Evolutionary conservation across 2,113 vertebrate species (phyloP).

Genomic region (Agelaius phoeniceus): DNA sequence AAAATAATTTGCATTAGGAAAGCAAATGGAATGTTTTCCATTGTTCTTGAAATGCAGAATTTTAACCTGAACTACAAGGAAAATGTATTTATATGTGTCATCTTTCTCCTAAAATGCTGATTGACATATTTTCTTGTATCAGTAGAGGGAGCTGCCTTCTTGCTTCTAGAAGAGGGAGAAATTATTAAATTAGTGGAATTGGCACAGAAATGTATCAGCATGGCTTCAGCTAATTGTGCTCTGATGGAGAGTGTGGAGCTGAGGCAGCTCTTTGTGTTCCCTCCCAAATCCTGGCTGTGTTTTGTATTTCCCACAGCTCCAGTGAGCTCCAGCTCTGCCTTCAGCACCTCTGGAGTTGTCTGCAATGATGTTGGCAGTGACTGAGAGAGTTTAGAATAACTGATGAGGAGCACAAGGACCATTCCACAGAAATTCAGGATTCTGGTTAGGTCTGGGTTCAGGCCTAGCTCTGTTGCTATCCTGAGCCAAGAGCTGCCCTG

Average conservation of each 20-base stretch:
- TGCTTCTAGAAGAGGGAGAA: background rate
- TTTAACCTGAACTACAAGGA: background rate
- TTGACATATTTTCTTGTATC: background rate
- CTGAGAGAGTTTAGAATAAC: background rate
- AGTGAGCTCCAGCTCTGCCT: background rate
- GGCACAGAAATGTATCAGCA: background rate
- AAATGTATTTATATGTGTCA: background rate
- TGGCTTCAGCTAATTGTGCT: background rate
- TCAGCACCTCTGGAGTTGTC: background rate
- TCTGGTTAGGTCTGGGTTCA: background rate
- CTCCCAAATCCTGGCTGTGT: background rate
- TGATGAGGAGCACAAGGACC: background rate
- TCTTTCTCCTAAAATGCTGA: background rate
- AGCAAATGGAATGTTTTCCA: background rate
- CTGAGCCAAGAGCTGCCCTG: background rate
- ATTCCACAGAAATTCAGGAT: background rate
- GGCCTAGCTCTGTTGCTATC: background rate
- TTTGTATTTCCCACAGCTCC: background rate
- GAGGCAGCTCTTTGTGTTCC: background rate
- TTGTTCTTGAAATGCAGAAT: background rate
- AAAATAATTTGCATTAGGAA: background rate
- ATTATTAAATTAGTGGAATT: background rate
- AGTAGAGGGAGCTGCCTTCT: slow-evolving; percentile 65
- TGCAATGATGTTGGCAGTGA: background rate
- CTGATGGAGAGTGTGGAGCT: background rate